Percentiles rank a stretch among this genome's conserved stretches.
Evolutionary conservation across 2,797 vertebrate genomes (phyloP).

Genomic region (Xenopus petersii): DNA sequence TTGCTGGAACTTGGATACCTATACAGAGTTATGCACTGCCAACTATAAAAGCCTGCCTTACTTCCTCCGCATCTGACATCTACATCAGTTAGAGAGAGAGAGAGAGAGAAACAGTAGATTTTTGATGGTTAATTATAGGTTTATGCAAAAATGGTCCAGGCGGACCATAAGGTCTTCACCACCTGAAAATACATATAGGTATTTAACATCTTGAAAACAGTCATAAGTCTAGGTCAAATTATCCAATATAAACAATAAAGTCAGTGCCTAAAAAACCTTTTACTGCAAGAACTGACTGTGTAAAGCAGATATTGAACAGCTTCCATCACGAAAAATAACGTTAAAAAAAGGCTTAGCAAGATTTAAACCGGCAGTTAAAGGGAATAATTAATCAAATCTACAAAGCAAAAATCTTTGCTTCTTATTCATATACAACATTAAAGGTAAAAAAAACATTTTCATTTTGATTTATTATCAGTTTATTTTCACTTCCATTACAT

Average conservation of each 20-base stretch:
- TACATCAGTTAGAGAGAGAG: conserved; percentile 14
- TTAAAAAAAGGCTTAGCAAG: no score
- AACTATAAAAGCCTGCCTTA: conserved; percentile 18
- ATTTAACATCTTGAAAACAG: neutral
- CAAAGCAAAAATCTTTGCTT: no score
- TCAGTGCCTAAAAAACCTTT: neutral
- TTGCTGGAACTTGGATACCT: conserved; percentile 14
- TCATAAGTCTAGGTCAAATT: neutral
- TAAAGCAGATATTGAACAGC: no score
- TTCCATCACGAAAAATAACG: no score
- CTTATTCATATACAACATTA: no score
- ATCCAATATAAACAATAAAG: conserved; percentile 2
- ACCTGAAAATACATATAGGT: conserved; percentile 7
- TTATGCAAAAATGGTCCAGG: conserved; percentile 15
- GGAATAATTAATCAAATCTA: no score
- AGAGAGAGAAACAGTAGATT: neutral
- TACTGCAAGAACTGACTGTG: neutral
- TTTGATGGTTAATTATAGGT: neutral
- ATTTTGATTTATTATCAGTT: no score
- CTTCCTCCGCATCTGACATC: conserved; percentile 25
- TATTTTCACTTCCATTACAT: no score
- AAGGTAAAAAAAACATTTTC: no score
- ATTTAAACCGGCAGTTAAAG: no score
- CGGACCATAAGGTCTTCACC: conserved; percentile 15
- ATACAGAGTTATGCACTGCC: neutral